A percentile compares a stretch with the other conserved stretches of the same genome.
Conservation (phyloP, 2,797 vertebrate species). For the Molossus alvarezi region DNA sequence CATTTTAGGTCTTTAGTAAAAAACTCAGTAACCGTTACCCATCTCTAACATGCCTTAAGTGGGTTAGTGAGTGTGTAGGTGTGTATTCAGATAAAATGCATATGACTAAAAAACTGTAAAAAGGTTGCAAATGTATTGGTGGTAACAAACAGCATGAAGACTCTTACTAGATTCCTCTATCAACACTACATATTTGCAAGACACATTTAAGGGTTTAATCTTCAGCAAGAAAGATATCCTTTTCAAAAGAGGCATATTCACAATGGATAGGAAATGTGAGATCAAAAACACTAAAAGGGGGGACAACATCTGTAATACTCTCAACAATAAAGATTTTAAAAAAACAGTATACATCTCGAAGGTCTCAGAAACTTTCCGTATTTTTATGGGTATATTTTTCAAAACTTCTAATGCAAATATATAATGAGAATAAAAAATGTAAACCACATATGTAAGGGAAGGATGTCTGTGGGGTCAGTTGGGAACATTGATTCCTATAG, state of each 20-base stretch:
- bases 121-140: neutral
- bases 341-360: neutral
- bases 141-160: neutral
- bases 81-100: neutral
- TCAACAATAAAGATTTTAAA: neutral
- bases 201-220: neutral
- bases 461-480: neutral
- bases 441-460: neutral
- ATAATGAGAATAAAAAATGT: too few relatives aligned
- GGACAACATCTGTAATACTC: too few relatives aligned
- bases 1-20: conserved; percentile 5
- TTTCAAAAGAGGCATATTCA: neutral
- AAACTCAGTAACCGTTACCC: neutral
- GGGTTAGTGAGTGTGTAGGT: neutral
- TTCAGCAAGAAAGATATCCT: neutral
- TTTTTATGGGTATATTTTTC: neutral
- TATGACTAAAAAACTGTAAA: neutral
- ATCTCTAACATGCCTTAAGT: neutral
- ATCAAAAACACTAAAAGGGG: neutral
- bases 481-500: neutral
- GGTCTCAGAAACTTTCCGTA: neutral
- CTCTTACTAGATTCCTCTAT: neutral
- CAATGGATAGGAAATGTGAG: neutral
- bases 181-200: neutral
- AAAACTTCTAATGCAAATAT: neutral